Percentiles rank a stretch among this genome's conserved stretches.
These are phyloP conservation scores for Sesia apiformis DNA, from an alignment of 2,888 invertebrate species.

Conservation along the genomic window DNA sequence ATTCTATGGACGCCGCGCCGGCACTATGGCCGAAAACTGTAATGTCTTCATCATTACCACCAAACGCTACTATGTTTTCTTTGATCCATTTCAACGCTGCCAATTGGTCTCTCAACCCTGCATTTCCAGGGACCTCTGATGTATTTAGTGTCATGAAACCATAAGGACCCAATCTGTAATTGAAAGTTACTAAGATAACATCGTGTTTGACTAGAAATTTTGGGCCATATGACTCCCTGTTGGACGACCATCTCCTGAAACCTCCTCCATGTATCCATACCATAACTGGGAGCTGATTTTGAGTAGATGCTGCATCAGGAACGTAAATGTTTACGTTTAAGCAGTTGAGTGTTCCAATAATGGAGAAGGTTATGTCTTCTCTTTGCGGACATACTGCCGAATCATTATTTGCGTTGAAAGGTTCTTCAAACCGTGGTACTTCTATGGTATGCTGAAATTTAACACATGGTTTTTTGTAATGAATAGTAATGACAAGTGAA, in stretches of 20 bases:
- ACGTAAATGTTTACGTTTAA: slow-evolving; percentile 35
- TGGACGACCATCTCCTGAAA: slow-evolving; percentile 21
- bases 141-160: slow-evolving; percentile 44
- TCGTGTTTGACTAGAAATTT: slow-evolving; percentile 33
- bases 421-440: slow-evolving; percentile 21
- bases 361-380: slow-evolving; percentile 13
- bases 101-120: slow-evolving; percentile 43
- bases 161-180: slow-evolving; percentile 38
- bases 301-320: slow-evolving; percentile 21
- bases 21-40: slow-evolving; percentile 39
- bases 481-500: not conserved
- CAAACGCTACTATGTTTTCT: slow-evolving; percentile 37
- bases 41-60: slow-evolving; percentile 34
- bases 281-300: slow-evolving; percentile 33
- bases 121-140: slow-evolving; percentile 38
- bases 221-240: slow-evolving; percentile 23
- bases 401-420: slow-evolving; percentile 34
- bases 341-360: slow-evolving; percentile 30
- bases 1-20: slow-evolving; percentile 33
- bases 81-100: slow-evolving; percentile 39
- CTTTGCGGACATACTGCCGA: slow-evolving; percentile 38
- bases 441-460: slow-evolving; percentile 25
- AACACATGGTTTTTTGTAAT: not conserved
- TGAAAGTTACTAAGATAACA: slow-evolving; percentile 35
- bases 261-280: slow-evolving; percentile 38